phyloP scores from a whole-genome alignment of 2,113 vertebrate genomes.

The Dascyllus trimaculatus region DNA sequence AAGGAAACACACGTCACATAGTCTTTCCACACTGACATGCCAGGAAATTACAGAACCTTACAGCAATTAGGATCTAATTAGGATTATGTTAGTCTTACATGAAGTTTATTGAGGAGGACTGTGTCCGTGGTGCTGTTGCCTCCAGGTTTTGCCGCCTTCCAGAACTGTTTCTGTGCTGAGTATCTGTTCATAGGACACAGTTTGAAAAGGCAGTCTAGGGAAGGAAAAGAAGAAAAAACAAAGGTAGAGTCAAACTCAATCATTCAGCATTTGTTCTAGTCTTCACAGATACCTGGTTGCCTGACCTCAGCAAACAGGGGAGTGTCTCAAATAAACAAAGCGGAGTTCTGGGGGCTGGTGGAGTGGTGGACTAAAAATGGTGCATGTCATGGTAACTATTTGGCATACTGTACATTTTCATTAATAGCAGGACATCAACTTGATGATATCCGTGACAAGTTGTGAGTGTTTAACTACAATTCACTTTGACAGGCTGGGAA shows the following conservation, averaged over 20 bases:
- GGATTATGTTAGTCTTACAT: slow-evolving; percentile 82
- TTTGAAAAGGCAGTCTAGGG: slow-evolving; percentile 96
- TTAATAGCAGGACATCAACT: not conserved
- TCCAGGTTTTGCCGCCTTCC: slow-evolving; percentile 98
- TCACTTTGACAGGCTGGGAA: not conserved
- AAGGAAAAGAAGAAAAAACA: slow-evolving; percentile 17
- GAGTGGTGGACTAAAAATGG: not conserved
- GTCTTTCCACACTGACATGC: not conserved
- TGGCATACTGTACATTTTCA: not conserved
- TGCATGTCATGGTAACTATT: not conserved
- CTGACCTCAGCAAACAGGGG: not conserved
- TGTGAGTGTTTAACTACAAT: not conserved
- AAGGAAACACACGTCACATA: not conserved
- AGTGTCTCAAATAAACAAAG: not conserved
- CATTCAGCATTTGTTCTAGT: not conserved
- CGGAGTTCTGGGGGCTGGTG: not conserved
- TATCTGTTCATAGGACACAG: slow-evolving; percentile 99
- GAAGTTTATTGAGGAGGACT: slow-evolving; percentile 95
- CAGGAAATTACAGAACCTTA: not conserved
- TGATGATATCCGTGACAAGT: no score
- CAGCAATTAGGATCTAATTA: not conserved
- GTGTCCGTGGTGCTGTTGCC: slow-evolving; percentile 96
- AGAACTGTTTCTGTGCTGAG: slow-evolving; percentile 99
- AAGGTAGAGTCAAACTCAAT: not conserved
- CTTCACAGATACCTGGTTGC: not conserved